Conservation (phyloP, 2,888 invertebrate species). For the Himalopsyche kuldschensis region DNA sequence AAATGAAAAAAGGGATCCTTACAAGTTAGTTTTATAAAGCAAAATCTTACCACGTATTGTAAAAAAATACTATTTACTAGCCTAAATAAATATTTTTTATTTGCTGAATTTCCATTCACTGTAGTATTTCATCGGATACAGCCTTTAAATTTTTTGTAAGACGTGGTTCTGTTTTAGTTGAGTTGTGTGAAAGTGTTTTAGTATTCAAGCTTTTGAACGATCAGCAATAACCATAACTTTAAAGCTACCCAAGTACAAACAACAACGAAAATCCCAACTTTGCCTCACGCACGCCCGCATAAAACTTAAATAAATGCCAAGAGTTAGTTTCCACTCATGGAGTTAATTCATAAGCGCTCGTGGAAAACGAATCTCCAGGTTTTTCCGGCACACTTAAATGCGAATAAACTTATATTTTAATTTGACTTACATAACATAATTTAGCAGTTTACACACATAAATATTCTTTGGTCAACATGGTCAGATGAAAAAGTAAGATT, state of each 20-base stretch:
- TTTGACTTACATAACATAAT: background rate
- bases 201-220: conserved; percentile 17
- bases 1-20: background rate
- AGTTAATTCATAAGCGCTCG: background rate
- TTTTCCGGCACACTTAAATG: background rate
- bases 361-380: background rate
- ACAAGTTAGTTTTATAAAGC: conserved; percentile 9
- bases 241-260: conserved; percentile 15
- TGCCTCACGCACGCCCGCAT: conserved; percentile 27
- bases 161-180: background rate
- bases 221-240: conserved; percentile 33
- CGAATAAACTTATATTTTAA: background rate
- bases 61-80: conserved; percentile 8
- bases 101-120: conserved; percentile 22
- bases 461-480: background rate
- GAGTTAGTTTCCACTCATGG: background rate
- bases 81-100: conserved; percentile 34
- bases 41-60: conserved; percentile 4
- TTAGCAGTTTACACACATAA: background rate
- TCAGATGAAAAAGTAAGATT: too few species aligned
- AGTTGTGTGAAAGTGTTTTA: conserved; percentile 27
- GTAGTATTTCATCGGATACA: conserved; percentile 20
- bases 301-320: background rate
- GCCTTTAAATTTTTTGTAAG: background rate
- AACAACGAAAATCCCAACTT: conserved; percentile 11